Conservation (phyloP, 2,888 invertebrate species). For the Hedya salicella region DNA sequence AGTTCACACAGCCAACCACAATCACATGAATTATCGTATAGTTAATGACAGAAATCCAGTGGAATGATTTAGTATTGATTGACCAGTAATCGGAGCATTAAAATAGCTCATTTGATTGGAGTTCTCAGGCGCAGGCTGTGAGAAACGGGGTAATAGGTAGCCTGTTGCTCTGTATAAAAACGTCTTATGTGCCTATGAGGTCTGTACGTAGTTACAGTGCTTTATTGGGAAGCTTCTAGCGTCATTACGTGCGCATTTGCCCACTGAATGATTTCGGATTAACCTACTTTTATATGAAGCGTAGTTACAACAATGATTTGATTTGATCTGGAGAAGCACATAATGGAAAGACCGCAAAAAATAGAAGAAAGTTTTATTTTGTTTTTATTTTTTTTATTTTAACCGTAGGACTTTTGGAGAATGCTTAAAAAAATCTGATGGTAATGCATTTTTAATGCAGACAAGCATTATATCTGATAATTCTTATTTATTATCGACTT, state of each 20-base stretch:
- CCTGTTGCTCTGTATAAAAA: constrained; percentile 12
- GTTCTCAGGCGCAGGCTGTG: constrained; percentile 70
- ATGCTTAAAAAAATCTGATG: too few species aligned
- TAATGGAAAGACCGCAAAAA: background rate
- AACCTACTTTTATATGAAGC: constrained; percentile 28
- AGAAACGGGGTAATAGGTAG: constrained; percentile 62
- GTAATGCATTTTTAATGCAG: too few species aligned
- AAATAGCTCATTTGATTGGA: constrained; percentile 73
- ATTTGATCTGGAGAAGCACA: background rate
- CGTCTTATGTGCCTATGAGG: background rate
- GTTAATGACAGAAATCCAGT: constrained; percentile 59
- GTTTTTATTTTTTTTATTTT: too few species aligned
- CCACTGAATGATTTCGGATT: constrained; percentile 28
- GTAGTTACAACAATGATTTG: constrained; percentile 10
- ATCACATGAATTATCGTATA: constrained; percentile 50
- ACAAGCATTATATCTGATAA: too few species aligned
- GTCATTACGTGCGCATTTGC: constrained; percentile 33
- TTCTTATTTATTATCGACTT: too few species aligned
- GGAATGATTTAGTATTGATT: constrained; percentile 64
- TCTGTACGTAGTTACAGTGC: background rate
- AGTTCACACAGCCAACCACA: constrained; percentile 46
- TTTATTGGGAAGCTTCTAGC: background rate
- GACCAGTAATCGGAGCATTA: constrained; percentile 68
- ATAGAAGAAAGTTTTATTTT: background rate
- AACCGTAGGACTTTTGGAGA: too few species aligned